Percentiles rank a stretch among this genome's conserved stretches.
Conservation (phyloP, 2,797 vertebrate species). For the Loriculus beryllinus region DNA sequence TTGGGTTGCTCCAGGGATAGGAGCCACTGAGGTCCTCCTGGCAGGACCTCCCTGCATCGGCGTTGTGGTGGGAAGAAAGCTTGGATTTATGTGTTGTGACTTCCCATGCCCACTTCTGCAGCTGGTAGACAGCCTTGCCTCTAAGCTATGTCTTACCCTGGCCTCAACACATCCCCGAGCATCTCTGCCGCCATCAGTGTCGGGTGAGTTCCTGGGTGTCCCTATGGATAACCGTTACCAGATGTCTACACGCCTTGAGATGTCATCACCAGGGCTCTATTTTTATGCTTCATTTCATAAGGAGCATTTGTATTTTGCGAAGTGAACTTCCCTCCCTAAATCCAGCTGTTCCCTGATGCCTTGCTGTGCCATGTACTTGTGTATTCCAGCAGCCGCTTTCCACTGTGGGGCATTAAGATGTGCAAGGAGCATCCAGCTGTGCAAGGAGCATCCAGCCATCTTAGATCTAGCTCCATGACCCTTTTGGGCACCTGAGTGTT, state of each 20-base stretch:
- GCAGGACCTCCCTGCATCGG: background rate
- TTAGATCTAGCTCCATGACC: background rate
- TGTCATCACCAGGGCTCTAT: background rate
- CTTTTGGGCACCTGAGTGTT: background rate
- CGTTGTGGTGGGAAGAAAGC: fast-evolving
- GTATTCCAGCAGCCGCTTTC: background rate
- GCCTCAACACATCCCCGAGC: background rate
- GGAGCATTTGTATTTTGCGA: background rate
- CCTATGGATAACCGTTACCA: background rate
- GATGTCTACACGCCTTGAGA: conserved; percentile 29
- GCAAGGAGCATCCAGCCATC: background rate
- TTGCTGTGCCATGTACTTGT: fast-evolving
- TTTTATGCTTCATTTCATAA: background rate
- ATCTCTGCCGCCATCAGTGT: background rate
- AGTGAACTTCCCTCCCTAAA: background rate
- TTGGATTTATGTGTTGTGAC: background rate
- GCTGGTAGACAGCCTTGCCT: background rate
- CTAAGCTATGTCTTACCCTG: background rate
- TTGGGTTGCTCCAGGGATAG: background rate
- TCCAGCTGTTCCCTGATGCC: background rate
- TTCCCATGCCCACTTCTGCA: background rate
- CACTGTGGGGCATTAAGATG: fast-evolving
- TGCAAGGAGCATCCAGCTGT: background rate
- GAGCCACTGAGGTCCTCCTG: background rate
- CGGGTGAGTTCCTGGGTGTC: background rate